These are phyloP conservation scores for Drosophila sordidula DNA, from an alignment of 2,888 invertebrate genomes.

Conservation along the genomic window DNA sequence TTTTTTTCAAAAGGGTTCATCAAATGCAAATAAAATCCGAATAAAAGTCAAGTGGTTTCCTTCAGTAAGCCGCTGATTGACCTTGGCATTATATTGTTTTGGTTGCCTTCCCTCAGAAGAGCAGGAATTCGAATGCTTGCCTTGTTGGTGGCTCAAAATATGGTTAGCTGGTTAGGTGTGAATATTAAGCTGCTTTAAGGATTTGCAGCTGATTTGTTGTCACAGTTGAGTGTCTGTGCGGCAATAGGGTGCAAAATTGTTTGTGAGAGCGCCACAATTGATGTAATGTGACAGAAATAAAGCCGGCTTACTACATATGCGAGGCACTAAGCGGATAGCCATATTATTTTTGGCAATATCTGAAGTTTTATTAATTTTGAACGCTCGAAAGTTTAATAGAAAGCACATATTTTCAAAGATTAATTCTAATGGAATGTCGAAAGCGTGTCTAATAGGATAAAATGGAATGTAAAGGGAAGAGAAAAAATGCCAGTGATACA, in stretches of 20 bases:
- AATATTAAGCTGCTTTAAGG: slow-evolving; percentile 53
- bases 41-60: slow-evolving; percentile 33
- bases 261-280: slow-evolving; percentile 21
- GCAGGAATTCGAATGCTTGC: slow-evolving; percentile 13
- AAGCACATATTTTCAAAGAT: too few relatives aligned
- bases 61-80: slow-evolving; percentile 27
- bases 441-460: slow-evolving; percentile 5
- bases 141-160: slow-evolving; percentile 22
- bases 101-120: slow-evolving; percentile 8
- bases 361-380: neutral
- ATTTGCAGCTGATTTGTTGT: slow-evolving; percentile 34
- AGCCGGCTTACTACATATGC: slow-evolving; percentile 6
- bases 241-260: slow-evolving; percentile 22
- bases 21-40: slow-evolving; percentile 32
- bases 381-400: neutral
- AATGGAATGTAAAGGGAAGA: neutral
- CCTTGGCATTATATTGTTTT: slow-evolving; percentile 23
- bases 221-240: slow-evolving; percentile 6
- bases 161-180: slow-evolving; percentile 37
- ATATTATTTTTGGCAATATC: neutral
- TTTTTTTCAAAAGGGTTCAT: slow-evolving; percentile 8
- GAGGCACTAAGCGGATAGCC: slow-evolving; percentile 7
- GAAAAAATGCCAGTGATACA: neutral
- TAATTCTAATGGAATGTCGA: too few relatives aligned
- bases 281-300: slow-evolving; percentile 15